Evolutionary conservation across 2,113 vertebrate genomes (phyloP), one percentile per base, ranked within the genome.

Genomic region (Etia nguti): DNA sequence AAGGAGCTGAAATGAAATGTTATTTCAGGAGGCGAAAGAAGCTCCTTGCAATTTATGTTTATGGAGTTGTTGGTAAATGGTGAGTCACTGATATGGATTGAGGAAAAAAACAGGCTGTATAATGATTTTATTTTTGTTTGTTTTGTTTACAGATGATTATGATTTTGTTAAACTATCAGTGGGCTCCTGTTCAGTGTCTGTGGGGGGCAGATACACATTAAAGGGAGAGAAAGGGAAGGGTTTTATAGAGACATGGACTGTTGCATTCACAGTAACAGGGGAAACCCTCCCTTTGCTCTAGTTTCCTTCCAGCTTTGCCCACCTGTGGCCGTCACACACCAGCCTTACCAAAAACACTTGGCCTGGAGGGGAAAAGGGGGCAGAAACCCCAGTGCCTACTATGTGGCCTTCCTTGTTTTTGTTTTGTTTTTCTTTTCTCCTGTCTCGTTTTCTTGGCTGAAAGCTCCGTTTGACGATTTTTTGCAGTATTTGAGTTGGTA

Each of bases 401-500:
- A 94, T 96, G 98, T 98, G 98, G 97, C 97, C 97, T 97, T 98
- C 96, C 96, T 92, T 94, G 84, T 55, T 57, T 38, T 86, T 85
- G 20, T 22, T 62, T 81, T 2, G 6, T 24, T 57, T n/a, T 3
- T 54, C 13, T 75, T 81, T 90, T 89, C 54, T 92, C 86, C 84
- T 82, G 88, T 94, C 68, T 92, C 86, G 89, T 92, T 91, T 81
- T 92, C 82, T 91, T 46, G 86, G 89, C 92, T 93, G 92, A 94
- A 93, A 92, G 86, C 92, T 92, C 87, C 86, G 90, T 92, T 83
- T 86, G 89, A 92, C 56, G 81, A 90, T 90, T 88, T 93, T 93
- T 93, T 96, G 97, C 97, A 97, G 97, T 95, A 96, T 96, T 95
- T 97, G 96, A 97, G 97, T 97, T 96, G 96, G 97, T 96, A 97